A percentile compares a stretch with the other conserved stretches of the same genome.
These are phyloP conservation scores for Phycodurus eques DNA, from an alignment of 2,113 vertebrate species.

Conservation along the genomic window DNA sequence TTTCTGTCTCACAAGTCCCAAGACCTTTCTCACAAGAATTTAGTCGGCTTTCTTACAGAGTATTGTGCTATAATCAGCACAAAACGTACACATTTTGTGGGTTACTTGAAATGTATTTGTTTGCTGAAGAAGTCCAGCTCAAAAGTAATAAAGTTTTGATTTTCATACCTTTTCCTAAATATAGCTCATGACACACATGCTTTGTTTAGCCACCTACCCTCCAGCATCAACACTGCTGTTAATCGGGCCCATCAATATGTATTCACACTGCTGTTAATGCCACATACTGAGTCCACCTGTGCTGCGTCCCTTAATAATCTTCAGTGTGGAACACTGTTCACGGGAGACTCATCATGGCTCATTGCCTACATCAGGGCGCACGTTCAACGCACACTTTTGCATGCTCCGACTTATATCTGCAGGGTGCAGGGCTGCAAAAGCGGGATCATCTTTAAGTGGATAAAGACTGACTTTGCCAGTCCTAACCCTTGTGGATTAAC, in stretches of 20 bases:
- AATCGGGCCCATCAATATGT: constrained; percentile 51
- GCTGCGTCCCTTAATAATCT: constrained; percentile 25
- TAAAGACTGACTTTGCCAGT: constrained; percentile 54
- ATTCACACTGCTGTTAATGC: constrained; percentile 47
- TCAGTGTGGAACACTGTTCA: constrained; percentile 36
- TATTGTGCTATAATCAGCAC: no score
- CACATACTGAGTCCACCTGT: constrained; percentile 17
- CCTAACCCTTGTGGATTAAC: constrained; percentile 58
- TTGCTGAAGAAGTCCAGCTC: neutral
- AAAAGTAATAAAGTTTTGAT: neutral
- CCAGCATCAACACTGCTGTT: constrained; percentile 35
- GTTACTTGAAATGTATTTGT: no score
- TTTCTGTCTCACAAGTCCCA: no score
- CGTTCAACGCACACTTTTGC: constrained; percentile 26
- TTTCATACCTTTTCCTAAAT: neutral
- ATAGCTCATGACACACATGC: neutral
- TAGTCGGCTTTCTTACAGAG: no score
- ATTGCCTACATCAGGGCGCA: constrained; percentile 38
- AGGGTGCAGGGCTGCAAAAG: constrained; percentile 44
- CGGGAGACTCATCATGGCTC: constrained; percentile 17
- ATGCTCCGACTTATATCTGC: constrained; percentile 48
- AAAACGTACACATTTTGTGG: no score
- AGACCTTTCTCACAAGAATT: no score
- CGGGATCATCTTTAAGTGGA: constrained; percentile 58
- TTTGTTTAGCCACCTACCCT: constrained; percentile 13